Conservation (phyloP, 2,888 invertebrate species). For the Volucella inflata region DNA sequence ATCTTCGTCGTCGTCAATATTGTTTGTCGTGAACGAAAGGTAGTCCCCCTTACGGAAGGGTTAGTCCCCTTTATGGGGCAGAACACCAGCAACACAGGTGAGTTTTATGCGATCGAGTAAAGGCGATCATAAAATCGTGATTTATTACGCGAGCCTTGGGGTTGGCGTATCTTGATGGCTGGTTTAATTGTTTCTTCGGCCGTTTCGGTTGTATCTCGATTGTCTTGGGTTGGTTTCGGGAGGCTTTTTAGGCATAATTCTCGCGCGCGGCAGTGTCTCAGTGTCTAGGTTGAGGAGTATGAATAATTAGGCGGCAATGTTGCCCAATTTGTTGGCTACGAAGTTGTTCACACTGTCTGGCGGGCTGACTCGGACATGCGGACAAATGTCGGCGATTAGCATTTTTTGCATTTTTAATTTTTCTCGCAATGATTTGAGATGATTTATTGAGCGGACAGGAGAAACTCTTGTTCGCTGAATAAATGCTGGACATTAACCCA, state of each 20-base stretch:
- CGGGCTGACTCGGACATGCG: conserved; percentile 20
- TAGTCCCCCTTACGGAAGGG: conserved; percentile 9
- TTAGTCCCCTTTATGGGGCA: conserved; percentile 9
- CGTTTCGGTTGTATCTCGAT: no score
- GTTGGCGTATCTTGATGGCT: conserved; percentile 66
- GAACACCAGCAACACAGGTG: conserved; percentile 11
- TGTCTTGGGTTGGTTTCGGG: conserved; percentile 12
- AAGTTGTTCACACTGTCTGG: conserved; percentile 31
- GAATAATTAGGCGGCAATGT: conserved; percentile 55
- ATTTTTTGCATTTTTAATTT: conserved; percentile 53
- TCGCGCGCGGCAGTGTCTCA: neutral
- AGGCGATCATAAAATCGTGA: conserved; percentile 70
- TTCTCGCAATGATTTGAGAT: conserved; percentile 25
- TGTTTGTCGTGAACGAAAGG: no score
- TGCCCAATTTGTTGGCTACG: conserved; percentile 42
- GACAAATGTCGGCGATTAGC: conserved; percentile 52
- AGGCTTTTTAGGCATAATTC: neutral
- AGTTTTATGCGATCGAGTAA: conserved; percentile 68
- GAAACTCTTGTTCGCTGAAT: conserved; percentile 17
- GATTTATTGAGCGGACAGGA: conserved; percentile 30
- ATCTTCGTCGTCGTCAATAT: neutral
- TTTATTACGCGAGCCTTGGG: conserved; percentile 55
- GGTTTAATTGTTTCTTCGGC: conserved; percentile 40
- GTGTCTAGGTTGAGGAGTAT: neutral
- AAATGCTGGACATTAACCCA: conserved; percentile 19